phyloP scores from a whole-genome alignment of 2,113 vertebrate genomes.

The Tenrec ecaudatus region DNA sequence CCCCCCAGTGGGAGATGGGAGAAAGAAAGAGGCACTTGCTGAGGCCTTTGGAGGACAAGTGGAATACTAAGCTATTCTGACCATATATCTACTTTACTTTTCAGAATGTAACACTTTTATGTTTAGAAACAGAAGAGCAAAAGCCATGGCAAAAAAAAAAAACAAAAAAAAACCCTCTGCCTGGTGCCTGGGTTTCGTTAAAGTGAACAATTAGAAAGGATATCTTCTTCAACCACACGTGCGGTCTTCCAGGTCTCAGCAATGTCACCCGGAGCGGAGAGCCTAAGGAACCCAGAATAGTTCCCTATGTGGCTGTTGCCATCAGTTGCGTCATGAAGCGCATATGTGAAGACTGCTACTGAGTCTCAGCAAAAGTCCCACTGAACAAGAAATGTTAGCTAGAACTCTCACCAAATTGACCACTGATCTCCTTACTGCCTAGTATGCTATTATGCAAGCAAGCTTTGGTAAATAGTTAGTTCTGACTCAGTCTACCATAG shows the following conservation, averaged over 20 bases:
- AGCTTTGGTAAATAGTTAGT: not conserved
- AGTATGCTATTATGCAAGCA: not conserved
- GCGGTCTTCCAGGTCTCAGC: not conserved
- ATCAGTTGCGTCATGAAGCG: not conserved
- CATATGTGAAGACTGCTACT: slow-evolving; percentile 32
- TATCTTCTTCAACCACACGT: not conserved
- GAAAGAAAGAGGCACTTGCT: not conserved
- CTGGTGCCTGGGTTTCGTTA: not conserved
- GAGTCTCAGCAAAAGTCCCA: not conserved
- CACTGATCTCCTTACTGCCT: not conserved
- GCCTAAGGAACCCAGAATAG: not conserved
- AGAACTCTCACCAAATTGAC: not conserved
- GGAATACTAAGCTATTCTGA: not conserved
- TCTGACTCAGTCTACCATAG: not conserved
- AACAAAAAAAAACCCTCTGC: not conserved
- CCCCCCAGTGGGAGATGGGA: not conserved
- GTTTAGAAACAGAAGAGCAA: not conserved
- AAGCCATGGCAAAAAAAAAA: not conserved
- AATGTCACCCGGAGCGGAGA: not conserved
- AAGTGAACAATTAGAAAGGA: not conserved
- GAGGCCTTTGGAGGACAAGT: not conserved
- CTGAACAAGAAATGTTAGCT: slow-evolving; percentile 15
- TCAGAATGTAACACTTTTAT: slow-evolving; percentile 14
- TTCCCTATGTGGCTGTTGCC: not conserved
- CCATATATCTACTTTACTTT: not conserved